Evolutionary conservation across 2,888 invertebrate genomes (phyloP), one percentile per base, ranked within the genome.

Genomic region (Drosophila suboccidentalis): DNA sequence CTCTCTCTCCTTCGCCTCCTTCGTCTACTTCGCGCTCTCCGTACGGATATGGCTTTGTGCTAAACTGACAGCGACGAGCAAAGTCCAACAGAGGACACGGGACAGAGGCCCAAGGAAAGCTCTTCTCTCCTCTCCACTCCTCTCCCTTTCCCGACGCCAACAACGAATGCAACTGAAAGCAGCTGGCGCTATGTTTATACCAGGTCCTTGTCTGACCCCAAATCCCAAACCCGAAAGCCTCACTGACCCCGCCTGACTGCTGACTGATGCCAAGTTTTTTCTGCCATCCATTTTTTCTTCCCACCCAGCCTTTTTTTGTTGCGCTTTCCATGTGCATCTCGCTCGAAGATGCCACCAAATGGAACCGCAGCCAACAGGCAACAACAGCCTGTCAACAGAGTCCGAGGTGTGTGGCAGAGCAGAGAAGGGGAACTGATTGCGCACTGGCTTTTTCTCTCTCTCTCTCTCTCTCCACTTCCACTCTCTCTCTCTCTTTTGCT

Each of bases 31-130:
- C 29, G 19, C 22, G 32, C 46, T 38, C 47, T 63, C 65, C 74
- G 72, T 61, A 58, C 66, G 78, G 68, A 79, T 73, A 79, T 79
- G 77, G 86, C 88, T 83, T 88, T 88, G 81, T 79, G 80, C 82
- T 82, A 80, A 84, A 85, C 84, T 84, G 84, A 86, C 83, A 80
- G 74, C 64, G 65, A 65, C 71, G 55, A 38, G 72, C 43, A 71
- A 54, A 46, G 44, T 38, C 34, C 19, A 71, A 55, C 39, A 54
- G 39, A 41, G 39, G n/a, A 43, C 17, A 19, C 9, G 17, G 41
- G 34, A 29, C 29, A 39, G 11, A 6, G 13, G 15, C 15, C 39
- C 8, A 15, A 29, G 29, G 29, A 29, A 29, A 8, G 29, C 29
- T 39, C 26, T 39, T 29, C 26, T 6, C 29, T 26, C 26, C 26